Conservation (phyloP, 2,113 vertebrate genomes). For the Halichoeres trimaculatus region DNA sequence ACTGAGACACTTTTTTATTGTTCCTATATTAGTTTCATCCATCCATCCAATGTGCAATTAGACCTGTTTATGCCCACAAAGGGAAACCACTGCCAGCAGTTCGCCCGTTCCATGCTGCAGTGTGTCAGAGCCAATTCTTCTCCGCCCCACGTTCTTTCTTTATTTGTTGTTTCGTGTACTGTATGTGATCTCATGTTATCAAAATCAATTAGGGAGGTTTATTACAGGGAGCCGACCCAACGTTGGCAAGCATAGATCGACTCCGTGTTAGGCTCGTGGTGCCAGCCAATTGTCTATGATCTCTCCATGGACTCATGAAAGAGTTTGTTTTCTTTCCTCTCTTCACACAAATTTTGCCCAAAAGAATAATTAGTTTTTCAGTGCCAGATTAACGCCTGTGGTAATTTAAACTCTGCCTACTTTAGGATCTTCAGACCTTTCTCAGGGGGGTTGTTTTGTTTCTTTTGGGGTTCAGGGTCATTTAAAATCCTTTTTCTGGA, state of each 20-base stretch:
- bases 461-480: neutral
- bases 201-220: slow-evolving; percentile 54
- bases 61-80: slow-evolving; percentile 19
- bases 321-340: slow-evolving; percentile 35
- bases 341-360: slow-evolving; percentile 29
- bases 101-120: slow-evolving; percentile 22
- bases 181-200: slow-evolving; percentile 40
- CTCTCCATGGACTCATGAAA: slow-evolving; percentile 39
- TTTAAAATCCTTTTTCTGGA: neutral
- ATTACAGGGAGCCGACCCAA: slow-evolving; percentile 28
- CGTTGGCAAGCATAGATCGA: slow-evolving; percentile 30
- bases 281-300: slow-evolving; percentile 55
- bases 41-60: slow-evolving; percentile 42
- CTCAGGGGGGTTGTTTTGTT: neutral
- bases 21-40: slow-evolving; percentile 12
- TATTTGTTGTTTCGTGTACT: slow-evolving; percentile 35
- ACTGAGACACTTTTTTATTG: slow-evolving; percentile 4
- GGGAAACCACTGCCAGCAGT: slow-evolving; percentile 21
- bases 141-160: slow-evolving; percentile 15
- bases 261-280: slow-evolving; percentile 27
- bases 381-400: slow-evolving; percentile 5
- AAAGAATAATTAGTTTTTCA: slow-evolving; percentile 26
- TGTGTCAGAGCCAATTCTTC: slow-evolving; percentile 29
- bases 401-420: slow-evolving; percentile 10
- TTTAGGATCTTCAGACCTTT: slow-evolving; percentile 1